Evolutionary conservation across 2,113 vertebrate genomes (phyloP).

Genomic region (Climacteris rufus): DNA sequence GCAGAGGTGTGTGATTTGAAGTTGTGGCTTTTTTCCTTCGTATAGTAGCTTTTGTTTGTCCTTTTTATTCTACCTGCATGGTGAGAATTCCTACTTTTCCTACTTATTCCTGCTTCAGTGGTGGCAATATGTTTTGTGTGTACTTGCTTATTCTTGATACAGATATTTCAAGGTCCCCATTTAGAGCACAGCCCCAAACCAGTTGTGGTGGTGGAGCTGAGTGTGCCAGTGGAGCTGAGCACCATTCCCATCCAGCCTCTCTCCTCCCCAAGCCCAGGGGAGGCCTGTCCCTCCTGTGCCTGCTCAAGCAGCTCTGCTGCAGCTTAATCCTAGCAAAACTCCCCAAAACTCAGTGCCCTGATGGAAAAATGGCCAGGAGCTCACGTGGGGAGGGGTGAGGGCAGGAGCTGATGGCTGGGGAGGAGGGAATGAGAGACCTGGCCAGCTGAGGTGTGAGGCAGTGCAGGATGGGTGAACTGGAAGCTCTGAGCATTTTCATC

Average conservation of each 20-base stretch:
- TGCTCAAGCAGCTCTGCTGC: background rate
- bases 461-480: background rate
- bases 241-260: background rate
- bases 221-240: background rate
- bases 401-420: background rate
- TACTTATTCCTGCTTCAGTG: background rate
- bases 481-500: background rate
- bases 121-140: background rate
- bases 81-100: background rate
- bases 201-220: background rate
- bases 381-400: fast-evolving
- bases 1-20: background rate
- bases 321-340: background rate
- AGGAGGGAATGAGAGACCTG: background rate
- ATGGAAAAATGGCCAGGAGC: background rate
- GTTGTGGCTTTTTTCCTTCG: background rate
- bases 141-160: background rate
- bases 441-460: background rate
- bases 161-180: background rate
- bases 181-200: background rate
- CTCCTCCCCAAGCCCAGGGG: background rate
- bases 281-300: background rate
- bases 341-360: background rate
- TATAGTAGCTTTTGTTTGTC: background rate
- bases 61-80: fast-evolving